These are phyloP conservation scores for Trissonchulus latispiculum DNA, from an alignment of 2,888 invertebrate species.

Conservation along the genomic window DNA sequence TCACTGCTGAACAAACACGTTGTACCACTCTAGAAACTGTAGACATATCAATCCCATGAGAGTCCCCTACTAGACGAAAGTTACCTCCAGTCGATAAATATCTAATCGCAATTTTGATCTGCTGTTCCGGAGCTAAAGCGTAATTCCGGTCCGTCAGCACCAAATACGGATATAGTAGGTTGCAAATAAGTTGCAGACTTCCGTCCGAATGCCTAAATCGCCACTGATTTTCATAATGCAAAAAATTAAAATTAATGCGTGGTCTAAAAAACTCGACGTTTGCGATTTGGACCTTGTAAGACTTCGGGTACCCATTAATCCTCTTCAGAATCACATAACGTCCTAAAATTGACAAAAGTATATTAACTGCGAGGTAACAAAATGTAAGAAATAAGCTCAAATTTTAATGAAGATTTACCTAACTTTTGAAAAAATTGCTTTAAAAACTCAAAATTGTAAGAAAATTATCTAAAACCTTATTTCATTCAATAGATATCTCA, in stretches of 20 bases:
- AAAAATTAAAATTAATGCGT: background rate
- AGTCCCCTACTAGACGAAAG: background rate
- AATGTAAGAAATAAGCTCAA: too few relatives aligned
- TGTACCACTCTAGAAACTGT: background rate
- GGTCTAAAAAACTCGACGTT: background rate
- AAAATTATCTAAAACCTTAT: too few relatives aligned
- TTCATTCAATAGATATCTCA: too few relatives aligned
- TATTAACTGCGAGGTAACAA: too few relatives aligned
- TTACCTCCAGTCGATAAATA: background rate
- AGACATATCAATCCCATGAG: slow-evolving; percentile 2
- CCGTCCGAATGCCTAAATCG: background rate
- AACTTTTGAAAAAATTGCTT: too few relatives aligned
- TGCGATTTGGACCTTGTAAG: background rate
- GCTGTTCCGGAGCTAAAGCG: background rate
- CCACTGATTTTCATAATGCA: background rate
- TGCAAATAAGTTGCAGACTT: background rate
- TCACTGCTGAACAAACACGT: background rate
- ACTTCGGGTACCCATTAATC: background rate
- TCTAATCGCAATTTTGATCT: background rate
- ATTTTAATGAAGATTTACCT: too few relatives aligned
- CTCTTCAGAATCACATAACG: too few relatives aligned
- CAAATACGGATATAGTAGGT: background rate
- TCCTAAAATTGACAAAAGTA: too few relatives aligned
- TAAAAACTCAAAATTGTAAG: too few relatives aligned
- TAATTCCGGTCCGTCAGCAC: background rate